These are phyloP conservation scores for Eudemis profundana DNA, from an alignment of 2,888 invertebrate genomes.

Conservation along the genomic window DNA sequence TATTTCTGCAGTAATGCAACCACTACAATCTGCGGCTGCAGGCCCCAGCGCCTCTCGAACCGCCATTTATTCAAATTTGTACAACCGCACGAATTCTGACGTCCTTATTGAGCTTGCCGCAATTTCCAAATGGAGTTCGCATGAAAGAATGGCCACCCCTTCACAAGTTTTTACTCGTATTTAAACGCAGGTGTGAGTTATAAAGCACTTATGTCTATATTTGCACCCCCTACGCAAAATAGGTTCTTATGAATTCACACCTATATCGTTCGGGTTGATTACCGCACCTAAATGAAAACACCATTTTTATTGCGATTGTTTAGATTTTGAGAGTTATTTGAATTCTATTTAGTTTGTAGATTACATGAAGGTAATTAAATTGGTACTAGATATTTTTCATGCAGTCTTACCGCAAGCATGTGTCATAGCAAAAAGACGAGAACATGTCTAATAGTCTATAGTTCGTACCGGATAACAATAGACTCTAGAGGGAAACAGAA, in stretches of 20 bases:
- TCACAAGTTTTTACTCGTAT: conserved; percentile 23
- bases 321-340: too few relatives aligned
- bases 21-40: conserved; percentile 38
- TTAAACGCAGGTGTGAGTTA: conserved; percentile 12
- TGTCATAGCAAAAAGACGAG: too few relatives aligned
- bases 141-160: conserved; percentile 58
- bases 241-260: neutral
- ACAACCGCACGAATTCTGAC: conserved; percentile 67
- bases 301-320: too few relatives aligned
- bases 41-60: conserved; percentile 49
- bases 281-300: too few relatives aligned
- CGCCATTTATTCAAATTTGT: conserved; percentile 77
- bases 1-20: conserved; percentile 19
- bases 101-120: conserved; percentile 68
- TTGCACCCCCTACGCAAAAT: neutral
- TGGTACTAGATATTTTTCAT: too few relatives aligned
- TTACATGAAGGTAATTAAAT: too few relatives aligned
- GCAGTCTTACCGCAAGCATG: too few relatives aligned
- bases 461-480: too few relatives aligned
- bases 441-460: too few relatives aligned
- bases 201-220: neutral
- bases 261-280: too few relatives aligned
- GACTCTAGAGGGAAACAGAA: too few relatives aligned
- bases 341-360: too few relatives aligned
- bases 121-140: conserved; percentile 77